A percentile compares a stretch with the other conserved stretches of the same genome.
phyloP scores from a whole-genome alignment of 1,140 invertebrate genomes.

The Trichoplusia ni region DNA sequence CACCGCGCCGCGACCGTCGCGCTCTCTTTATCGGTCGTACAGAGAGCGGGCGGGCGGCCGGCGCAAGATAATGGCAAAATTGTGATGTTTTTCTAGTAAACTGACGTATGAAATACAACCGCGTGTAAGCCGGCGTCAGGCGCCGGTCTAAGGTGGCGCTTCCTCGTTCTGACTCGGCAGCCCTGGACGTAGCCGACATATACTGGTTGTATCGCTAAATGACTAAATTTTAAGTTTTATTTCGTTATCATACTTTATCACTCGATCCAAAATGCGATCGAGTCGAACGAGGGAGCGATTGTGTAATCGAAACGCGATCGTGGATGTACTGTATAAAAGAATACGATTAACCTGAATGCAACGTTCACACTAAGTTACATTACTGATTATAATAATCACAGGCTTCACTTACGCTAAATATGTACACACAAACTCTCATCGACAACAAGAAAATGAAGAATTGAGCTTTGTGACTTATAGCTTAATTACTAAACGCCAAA shows the following conservation, averaged over 20 bases:
- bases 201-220: constrained; percentile 26
- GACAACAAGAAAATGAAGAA: constrained; percentile 70
- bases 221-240: constrained; percentile 25
- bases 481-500: constrained; percentile 62
- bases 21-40: constrained; percentile 74
- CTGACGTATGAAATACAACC: constrained; percentile 29
- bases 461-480: constrained; percentile 74
- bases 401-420: constrained; percentile 77
- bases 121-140: constrained; percentile 28
- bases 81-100: constrained; percentile 76
- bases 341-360: constrained; percentile 36
- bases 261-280: constrained; percentile 34
- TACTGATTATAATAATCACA: constrained; percentile 66
- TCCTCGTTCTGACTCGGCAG: constrained; percentile 40
- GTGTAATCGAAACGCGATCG: constrained; percentile 21
- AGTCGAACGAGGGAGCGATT: constrained; percentile 37
- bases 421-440: constrained; percentile 78
- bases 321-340: constrained; percentile 33
- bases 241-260: constrained; percentile 33
- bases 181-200: constrained; percentile 5
- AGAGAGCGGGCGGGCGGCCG: constrained; percentile 60
- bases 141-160: constrained; percentile 21
- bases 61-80: constrained; percentile 75
- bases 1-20: constrained; percentile 63
- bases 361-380: constrained; percentile 60